A percentile compares a stretch with the other conserved stretches of the same genome.
phyloP scores from a whole-genome alignment of 1,140 invertebrate genomes.

The Drosophila leontia region DNA sequence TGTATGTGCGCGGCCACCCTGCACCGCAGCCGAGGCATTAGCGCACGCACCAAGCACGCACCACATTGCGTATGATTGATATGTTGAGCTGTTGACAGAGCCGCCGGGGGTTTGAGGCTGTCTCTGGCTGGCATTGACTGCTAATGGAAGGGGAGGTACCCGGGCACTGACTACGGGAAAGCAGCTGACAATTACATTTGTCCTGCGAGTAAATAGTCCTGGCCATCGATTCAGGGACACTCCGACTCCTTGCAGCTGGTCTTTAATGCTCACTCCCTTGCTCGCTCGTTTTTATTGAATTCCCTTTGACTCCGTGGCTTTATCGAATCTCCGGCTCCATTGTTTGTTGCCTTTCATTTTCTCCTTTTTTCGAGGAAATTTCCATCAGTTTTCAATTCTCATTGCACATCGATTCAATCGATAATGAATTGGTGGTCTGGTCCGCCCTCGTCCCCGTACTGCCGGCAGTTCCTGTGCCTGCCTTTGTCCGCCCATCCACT shows the following conservation, averaged over 20 bases:
- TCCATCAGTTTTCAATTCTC: conserved; percentile 54
- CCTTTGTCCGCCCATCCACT: conserved; percentile 36
- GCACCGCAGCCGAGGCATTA: conserved; percentile 39
- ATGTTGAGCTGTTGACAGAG: conserved; percentile 79
- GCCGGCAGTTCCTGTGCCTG: background rate
- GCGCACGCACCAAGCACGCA: conserved; percentile 65
- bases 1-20: conserved; percentile 19
- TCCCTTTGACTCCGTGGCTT: conserved; percentile 7
- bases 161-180: conserved; percentile 15
- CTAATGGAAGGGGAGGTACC: conserved; percentile 25
- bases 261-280: conserved; percentile 23
- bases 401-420: conserved; percentile 60
- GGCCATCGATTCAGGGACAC: conserved; percentile 17
- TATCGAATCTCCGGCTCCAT: conserved; percentile 13
- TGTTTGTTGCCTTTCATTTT: conserved; percentile 27
- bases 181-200: conserved; percentile 65
- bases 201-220: conserved; percentile 30
- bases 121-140: conserved; percentile 19
- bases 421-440: conserved; percentile 65
- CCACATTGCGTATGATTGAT: conserved; percentile 79
- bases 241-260: conserved; percentile 17
- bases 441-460: background rate
- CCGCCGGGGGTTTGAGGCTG: conserved; percentile 40
- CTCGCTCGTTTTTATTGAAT: conserved; percentile 27
- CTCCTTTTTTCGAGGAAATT: conserved; percentile 33